Conservation (phyloP, 2,113 vertebrate genomes). For the Synchiropus splendidus region DNA sequence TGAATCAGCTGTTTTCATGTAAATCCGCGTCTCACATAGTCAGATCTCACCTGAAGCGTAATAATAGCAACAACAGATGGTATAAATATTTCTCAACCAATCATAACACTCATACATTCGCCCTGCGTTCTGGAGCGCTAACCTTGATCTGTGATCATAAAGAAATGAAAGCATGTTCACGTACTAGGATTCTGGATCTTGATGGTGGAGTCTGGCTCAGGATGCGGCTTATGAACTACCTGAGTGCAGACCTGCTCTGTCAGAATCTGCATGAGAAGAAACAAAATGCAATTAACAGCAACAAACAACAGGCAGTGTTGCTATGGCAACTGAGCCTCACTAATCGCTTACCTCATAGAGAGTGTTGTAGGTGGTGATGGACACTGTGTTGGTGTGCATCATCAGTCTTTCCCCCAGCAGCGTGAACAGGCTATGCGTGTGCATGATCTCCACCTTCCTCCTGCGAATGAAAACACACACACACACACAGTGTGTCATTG, state of each 20-base stretch:
- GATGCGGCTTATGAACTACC: conserved; percentile 96
- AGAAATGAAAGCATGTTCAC: conserved; percentile 29
- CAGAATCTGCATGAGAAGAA: conserved; percentile 75
- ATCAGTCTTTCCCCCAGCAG: conserved; percentile 93
- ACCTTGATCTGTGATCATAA: too few relatives aligned
- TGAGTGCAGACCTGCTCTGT: conserved; percentile 98
- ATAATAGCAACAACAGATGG: too few relatives aligned
- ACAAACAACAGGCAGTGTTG: not conserved
- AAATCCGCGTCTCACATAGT: too few relatives aligned
- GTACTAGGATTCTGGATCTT: conserved; percentile 99
- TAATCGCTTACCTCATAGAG: conserved; percentile 84
- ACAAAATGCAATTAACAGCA: not conserved
- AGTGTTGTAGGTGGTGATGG: conserved; percentile 95
- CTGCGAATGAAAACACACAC: conserved; percentile 54
- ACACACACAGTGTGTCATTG: conserved; percentile 6
- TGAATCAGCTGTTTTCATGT: too few relatives aligned
- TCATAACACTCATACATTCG: too few relatives aligned
- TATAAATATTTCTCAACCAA: too few relatives aligned
- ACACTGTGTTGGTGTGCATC: conserved; percentile 96
- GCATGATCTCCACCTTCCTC: conserved; percentile 98
- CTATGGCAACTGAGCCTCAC: not conserved
- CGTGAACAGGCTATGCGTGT: conserved; percentile 97
- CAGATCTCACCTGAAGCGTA: too few relatives aligned
- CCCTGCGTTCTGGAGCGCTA: too few relatives aligned
- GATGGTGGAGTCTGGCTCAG: conserved; percentile 95